These are phyloP conservation scores for Neosilurus hyrtlii DNA, from an alignment of 2,797 vertebrate genomes.

Conservation along the genomic window DNA sequence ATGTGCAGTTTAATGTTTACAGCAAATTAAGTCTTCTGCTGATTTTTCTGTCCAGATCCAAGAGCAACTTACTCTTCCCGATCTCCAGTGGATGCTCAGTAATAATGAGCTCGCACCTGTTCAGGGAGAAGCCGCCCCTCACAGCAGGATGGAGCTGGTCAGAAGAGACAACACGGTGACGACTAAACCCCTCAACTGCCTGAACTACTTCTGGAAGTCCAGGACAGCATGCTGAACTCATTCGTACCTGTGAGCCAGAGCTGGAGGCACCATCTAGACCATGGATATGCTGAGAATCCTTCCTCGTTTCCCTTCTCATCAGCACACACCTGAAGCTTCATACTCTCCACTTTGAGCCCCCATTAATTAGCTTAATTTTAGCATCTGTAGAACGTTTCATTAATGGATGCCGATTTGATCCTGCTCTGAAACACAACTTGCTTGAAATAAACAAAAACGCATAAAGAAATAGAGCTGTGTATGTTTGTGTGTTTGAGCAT, in stretches of 20 bases:
- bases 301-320: not conserved
- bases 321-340: not conserved
- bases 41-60: slow-evolving; percentile 29
- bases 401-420: slow-evolving; percentile 22
- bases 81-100: slow-evolving; percentile 53
- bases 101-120: slow-evolving; percentile 32
- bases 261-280: not conserved
- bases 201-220: slow-evolving; percentile 56
- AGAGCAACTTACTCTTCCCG: slow-evolving; percentile 46
- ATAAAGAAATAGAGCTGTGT: slow-evolving; percentile 9
- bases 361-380: slow-evolving; percentile 27
- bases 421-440: slow-evolving; percentile 30
- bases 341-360: not conserved
- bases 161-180: slow-evolving; percentile 47
- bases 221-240: slow-evolving; percentile 51
- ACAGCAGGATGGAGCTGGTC: slow-evolving; percentile 41
- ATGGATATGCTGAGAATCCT: slow-evolving; percentile 18
- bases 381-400: slow-evolving; percentile 19
- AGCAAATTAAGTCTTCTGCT: not conserved
- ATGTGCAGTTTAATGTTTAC: too few species aligned
- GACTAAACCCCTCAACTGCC: slow-evolving; percentile 48
- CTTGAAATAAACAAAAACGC: slow-evolving; percentile 53
- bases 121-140: slow-evolving; percentile 37
- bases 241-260: not conserved
- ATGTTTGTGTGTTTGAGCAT: not conserved